Evolutionary conservation across 2,113 vertebrate genomes (phyloP), one percentile per base, ranked within the genome.

Genomic region (Thunnus thynnus): DNA sequence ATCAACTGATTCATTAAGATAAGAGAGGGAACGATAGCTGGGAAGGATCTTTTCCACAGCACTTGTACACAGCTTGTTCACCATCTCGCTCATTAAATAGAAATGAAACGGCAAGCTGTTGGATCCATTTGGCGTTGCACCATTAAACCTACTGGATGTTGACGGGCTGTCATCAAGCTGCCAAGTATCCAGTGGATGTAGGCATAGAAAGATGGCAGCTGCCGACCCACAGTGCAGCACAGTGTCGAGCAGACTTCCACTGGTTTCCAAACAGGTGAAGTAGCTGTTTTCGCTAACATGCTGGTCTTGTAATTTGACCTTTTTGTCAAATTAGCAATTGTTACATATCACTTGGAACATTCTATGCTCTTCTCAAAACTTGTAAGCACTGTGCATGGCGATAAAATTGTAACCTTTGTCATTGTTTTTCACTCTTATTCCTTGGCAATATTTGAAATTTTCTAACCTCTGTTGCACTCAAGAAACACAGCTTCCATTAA

Each of bases 1-100:
- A 78, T 83, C 71, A 82, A 56, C 54, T 52, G 70, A 90, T 90
- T 88, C 76, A 87, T 91, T 90, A 86, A 82, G 86, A 88, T 88
- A 82, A 75, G 46, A 67, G 46, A 44, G 41, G 47, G 13, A 77
- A 48, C 10, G 56, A 71, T 68, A 54, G 72, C 83, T 60, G 1
- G 16, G 36, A 61, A 74, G 58, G 30, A 64, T 55, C 7, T 61
- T 32, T 72, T 75, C 46, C 36, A 20, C 52, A 74, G 51, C 46
- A 44, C 78, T 81, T 77, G 54, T 84, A 48, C 68, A 30, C 41
- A 74, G 55, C 75, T 71, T 85, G 78, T 88, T 78, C 70, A 27
- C 65, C 46, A 64, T 72, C 63, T 76, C 5, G 36, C 73, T 81
- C 87, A 86, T 86, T 83, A 81, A 81, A 80, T 50, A 62, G 41